Evolutionary conservation across 64 coral and sea anemone species (phyloP).

Genomic region (Dendronephthya gigantea): DNA sequence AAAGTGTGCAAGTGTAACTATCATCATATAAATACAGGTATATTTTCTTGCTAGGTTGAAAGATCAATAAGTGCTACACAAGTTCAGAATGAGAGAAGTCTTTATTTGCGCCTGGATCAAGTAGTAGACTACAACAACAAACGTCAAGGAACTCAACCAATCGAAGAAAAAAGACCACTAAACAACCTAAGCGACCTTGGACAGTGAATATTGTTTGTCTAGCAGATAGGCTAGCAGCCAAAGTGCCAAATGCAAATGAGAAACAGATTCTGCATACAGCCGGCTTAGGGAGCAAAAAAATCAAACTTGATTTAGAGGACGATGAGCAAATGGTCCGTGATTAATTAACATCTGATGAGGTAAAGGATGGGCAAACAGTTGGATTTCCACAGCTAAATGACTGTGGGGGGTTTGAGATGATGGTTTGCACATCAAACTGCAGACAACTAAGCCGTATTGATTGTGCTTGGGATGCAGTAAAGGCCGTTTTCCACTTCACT

Average conservation of each 20-base stretch:
- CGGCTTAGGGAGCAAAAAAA: constrained; percentile 28
- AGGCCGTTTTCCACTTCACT: too few species aligned
- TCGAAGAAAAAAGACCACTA: not conserved
- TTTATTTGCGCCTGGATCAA: not conserved
- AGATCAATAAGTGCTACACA: not conserved
- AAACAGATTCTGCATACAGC: constrained; percentile 30
- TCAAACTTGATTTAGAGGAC: constrained; percentile 26
- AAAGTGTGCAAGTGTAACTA: too few species aligned
- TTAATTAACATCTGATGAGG: constrained; percentile 19
- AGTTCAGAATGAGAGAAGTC: not conserved
- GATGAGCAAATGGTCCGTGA: constrained; percentile 21
- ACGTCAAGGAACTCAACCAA: not conserved
- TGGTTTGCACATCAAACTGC: constrained; percentile 30
- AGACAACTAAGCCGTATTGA: constrained; percentile 17
- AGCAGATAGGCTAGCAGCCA: constrained; percentile 19
- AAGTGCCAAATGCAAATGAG: constrained; percentile 21
- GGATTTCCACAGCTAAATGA: constrained; percentile 30
- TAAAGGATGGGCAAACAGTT: constrained; percentile 2
- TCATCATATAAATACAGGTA: too few species aligned
- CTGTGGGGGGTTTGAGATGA: constrained; percentile 37
- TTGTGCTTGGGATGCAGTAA: not conserved
- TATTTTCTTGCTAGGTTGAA: too few species aligned
- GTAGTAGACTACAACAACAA: not conserved
- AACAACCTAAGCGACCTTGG: not conserved
- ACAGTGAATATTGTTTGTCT: constrained; percentile 48